Evolutionary conservation across 2,797 vertebrate genomes (phyloP).

Genomic region (Cryptoprocta ferox): DNA sequence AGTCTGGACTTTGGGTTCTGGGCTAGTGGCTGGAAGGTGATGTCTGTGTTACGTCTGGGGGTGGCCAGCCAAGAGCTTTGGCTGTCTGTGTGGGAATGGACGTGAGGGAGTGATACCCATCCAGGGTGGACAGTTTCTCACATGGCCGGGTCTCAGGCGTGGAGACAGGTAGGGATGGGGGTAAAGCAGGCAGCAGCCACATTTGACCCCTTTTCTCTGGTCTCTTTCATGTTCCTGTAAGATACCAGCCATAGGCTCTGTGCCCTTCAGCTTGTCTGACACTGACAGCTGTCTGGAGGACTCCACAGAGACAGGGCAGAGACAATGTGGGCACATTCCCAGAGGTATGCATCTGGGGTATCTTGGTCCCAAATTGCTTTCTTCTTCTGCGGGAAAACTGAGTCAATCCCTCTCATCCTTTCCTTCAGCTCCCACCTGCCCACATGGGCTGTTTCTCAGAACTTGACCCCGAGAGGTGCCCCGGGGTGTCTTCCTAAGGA

Average conservation of each 20-base stretch:
- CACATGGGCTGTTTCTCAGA: not conserved
- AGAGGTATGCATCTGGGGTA: not conserved
- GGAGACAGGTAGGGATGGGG: not conserved
- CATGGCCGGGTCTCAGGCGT: rapidly evolving
- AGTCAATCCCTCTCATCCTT: not conserved
- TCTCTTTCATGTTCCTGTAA: not conserved
- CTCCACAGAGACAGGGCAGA: not conserved
- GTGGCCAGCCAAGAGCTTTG: not conserved
- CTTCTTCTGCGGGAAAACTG: not conserved
- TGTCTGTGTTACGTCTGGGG: not conserved
- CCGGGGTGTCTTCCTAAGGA: not conserved
- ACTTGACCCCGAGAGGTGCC: not conserved
- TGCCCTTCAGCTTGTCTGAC: not conserved
- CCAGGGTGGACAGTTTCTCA: not conserved
- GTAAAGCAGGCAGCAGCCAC: not conserved
- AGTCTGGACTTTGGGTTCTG: not conserved
- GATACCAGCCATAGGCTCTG: not conserved
- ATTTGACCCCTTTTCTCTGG: not conserved
- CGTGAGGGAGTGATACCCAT: not conserved
- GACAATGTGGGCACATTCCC: not conserved
- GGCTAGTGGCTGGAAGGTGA: not conserved
- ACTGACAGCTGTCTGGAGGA: not conserved
- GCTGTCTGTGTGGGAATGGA: not conserved
- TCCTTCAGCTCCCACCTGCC: not conserved
- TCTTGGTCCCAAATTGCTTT: not conserved